phyloP scores from a whole-genome alignment of 64 coral and sea anemone species.

The Hydrozoanthus tunicans region DNA sequence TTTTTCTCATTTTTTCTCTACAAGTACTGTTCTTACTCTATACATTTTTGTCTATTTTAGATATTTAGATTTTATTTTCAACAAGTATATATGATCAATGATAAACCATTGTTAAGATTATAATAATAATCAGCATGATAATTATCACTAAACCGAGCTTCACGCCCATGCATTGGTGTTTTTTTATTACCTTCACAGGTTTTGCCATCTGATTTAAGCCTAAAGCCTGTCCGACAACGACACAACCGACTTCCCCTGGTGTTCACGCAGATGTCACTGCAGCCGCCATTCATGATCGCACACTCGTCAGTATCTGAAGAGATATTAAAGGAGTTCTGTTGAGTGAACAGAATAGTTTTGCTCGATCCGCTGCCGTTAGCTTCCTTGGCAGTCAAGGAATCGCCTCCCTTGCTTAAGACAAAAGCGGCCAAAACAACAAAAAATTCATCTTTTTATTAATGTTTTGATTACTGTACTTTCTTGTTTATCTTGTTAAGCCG shows the following conservation, averaged over 20 bases:
- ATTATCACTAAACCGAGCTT: neutral
- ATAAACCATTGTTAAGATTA: no score
- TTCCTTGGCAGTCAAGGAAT: neutral
- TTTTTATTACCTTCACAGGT: neutral
- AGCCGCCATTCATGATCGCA: neutral
- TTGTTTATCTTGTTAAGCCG: no score
- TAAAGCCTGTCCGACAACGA: neutral
- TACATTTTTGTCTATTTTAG: no score
- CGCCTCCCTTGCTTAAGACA: no score
- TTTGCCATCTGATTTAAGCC: neutral
- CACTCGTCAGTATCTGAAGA: constrained; percentile 21
- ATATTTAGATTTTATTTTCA: no score
- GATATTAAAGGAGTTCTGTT: neutral
- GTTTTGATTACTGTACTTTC: no score
- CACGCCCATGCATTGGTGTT: neutral
- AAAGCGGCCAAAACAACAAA: no score
- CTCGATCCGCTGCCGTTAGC: neutral
- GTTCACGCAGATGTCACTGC: neutral
- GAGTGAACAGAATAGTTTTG: neutral
- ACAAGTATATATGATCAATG: no score
- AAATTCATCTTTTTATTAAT: no score
- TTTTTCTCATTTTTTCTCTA: no score
- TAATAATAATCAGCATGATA: no score
- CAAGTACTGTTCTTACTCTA: no score
- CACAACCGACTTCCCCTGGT: neutral